Evolutionary conservation across 1,140 invertebrate species (phyloP).

Genomic region (Protaetia brevitarsis): DNA sequence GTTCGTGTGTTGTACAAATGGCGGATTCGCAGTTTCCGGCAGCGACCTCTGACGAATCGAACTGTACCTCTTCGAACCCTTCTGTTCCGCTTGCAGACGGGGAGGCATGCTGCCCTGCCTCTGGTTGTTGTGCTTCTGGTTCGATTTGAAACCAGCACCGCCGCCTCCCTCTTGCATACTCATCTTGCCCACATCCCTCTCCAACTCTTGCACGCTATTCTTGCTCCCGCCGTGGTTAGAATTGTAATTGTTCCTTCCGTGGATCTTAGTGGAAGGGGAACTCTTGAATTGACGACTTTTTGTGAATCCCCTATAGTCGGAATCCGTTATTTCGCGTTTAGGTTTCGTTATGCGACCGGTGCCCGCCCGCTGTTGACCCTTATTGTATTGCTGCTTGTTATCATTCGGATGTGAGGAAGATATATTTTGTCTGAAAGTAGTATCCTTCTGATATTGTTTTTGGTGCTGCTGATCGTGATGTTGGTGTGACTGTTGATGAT

Average conservation of each 20-base stretch:
- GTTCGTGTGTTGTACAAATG: slow-evolving; percentile 30
- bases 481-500: not conserved
- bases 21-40: slow-evolving; percentile 43
- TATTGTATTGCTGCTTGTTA: not conserved
- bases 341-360: slow-evolving; percentile 41
- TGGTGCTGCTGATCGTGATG: not conserved
- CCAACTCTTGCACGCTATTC: slow-evolving; percentile 48
- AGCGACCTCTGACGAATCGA: slow-evolving; percentile 54
- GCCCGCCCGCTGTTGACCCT: slow-evolving; percentile 30
- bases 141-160: slow-evolving; percentile 34
- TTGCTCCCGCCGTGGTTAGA: slow-evolving; percentile 36
- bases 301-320: slow-evolving; percentile 45
- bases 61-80: slow-evolving; percentile 55
- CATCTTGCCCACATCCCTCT: slow-evolving; percentile 53
- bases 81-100: slow-evolving; percentile 51
- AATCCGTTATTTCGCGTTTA: slow-evolving; percentile 41
- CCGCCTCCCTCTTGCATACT: slow-evolving; percentile 49
- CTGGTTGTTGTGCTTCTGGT: slow-evolving; percentile 40
- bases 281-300: slow-evolving; percentile 39
- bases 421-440: not conserved
- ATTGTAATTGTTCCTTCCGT: slow-evolving; percentile 36
- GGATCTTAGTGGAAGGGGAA: slow-evolving; percentile 47
- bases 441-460: not conserved
- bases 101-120: slow-evolving; percentile 51
- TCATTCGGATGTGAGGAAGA: not conserved